Evolutionary conservation across 1,140 invertebrate species (phyloP), one percentile per base, ranked within the genome.

Genomic region (Aphaenogaster rudis): DNA sequence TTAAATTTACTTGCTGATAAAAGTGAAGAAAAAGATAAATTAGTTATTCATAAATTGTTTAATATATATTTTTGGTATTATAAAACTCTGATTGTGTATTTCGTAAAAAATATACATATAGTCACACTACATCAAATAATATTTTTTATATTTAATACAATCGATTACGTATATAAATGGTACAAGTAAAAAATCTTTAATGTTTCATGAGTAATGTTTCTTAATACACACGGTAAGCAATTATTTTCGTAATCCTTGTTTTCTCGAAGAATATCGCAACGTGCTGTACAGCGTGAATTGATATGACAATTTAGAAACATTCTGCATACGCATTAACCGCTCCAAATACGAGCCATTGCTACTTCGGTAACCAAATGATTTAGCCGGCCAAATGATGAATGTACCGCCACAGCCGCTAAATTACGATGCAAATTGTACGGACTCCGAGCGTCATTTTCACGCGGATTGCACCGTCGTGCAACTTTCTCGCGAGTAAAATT

Each of bases 361-460:
- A 71, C 39, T 72, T 57, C 28, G 67, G 54, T 59, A 61, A 72
- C 67, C 28, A 48, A 74, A 50, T 63, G 66, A 84, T 84, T 72
- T 59, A 74, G 67, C 45, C 45, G 54, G 69, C n/a, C 33, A 48
- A 74, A 84, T 84, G 80, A 84, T 61, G 69, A 63, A 84, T 76
- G 42, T 39, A 63, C 28, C n/a, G 8, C 21, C 36, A 4, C 21
- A 17, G 11, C 11, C 54, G 54, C n/a, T 61, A 50, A 84, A 84
- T 84, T 84, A 61, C 80, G 45, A 84, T 61, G 69, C 54, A 84
- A 84, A 84, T 84, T 84, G 80, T n/a, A 36, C 80, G 21, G 67
- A 42, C 21, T 59, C 17, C 17, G 42, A 74, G 80, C 66, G 52
- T 33, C 80, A 57, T 74, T 84, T 61, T 76, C 69, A 74, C 69